Percentiles rank a stretch among this genome's conserved stretches.
These are phyloP conservation scores for Solenopsis invicta DNA, from an alignment of 1,140 invertebrate species.

Conservation along the genomic window DNA sequence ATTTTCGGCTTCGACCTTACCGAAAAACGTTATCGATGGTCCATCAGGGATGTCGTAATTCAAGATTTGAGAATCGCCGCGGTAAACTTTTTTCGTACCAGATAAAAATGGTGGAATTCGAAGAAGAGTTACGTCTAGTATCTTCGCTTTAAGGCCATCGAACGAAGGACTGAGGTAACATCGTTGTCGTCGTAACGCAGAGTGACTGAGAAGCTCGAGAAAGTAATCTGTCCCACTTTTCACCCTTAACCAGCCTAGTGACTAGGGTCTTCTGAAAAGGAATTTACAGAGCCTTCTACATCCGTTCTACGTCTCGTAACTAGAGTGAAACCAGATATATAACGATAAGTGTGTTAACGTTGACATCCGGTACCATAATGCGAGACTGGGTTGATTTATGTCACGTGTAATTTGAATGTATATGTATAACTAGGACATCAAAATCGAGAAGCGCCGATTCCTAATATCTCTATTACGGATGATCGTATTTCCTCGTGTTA, in stretches of 20 bases:
- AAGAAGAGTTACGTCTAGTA: slow-evolving; percentile 29
- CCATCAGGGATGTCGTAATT: slow-evolving; percentile 28
- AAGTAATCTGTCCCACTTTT: slow-evolving; percentile 69
- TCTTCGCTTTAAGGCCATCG: background rate
- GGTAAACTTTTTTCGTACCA: background rate
- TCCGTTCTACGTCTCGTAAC: slow-evolving; percentile 13
- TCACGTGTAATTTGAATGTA: background rate
- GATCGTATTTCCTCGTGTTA: background rate
- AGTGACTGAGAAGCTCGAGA: slow-evolving; percentile 50
- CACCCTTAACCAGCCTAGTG: slow-evolving; percentile 64
- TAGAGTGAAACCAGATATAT: slow-evolving; percentile 27
- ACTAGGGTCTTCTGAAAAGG: slow-evolving; percentile 32
- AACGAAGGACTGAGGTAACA: slow-evolving; percentile 15
- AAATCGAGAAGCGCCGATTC: background rate
- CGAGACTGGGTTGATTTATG: background rate
- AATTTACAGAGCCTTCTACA: slow-evolving; percentile 41
- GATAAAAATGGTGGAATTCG: slow-evolving; percentile 43
- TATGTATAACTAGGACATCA: background rate
- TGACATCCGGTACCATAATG: background rate
- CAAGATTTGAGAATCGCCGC: background rate
- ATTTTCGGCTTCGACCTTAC: background rate
- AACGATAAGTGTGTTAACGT: background rate
- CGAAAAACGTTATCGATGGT: slow-evolving; percentile 16
- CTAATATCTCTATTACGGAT: background rate
- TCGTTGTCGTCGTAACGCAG: slow-evolving; percentile 39